Base-by-base conservation (phyloP, 2,888 invertebrate species). In the Calephelis perditalis region DNA sequence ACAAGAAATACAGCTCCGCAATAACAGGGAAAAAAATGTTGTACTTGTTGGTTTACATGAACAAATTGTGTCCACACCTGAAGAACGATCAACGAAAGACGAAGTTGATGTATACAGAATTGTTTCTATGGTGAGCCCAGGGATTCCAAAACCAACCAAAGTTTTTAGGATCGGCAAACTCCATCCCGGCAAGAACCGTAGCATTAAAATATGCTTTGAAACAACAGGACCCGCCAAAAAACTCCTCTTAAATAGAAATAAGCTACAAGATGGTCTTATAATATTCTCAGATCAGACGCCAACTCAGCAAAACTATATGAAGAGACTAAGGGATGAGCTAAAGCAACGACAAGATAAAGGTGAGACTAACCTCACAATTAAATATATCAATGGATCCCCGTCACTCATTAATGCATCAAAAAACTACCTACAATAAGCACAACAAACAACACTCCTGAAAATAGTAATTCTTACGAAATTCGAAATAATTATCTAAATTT, bases 231-330 rank as follows among this genome's bases (percentile, higher is more conserved):
- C 60, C 0, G 62, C 59, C 0, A 61, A 62, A 49, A 3, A 15
- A 7, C 46, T 67, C n/a, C 44, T 67, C 9, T 61, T 59, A 7
- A 63, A 60, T 43, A 63, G 56, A 57, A 36, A 57, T 10, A 56
- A 56, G 35, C 26, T 57, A 5, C 56, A 40, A 2, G 26, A 35
- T 8, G 36, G 60, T n/a, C 12, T 26, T 9, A 61, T 63, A 35
- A 63, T 56, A 37, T 60, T 67, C n/a, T 68, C 65, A 1, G 67
- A 69, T 40, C 65, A 66, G 57, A 69, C 67, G 4, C 67, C 65
- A 1, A 49, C 57, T 9, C 66, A 69, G 55, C 62, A 57, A 62
- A 63, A 55, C n/a, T 58, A 59, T 12, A 40, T 67, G n/a, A 45
- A 62, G 43, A 57, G 57, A 8, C n/a, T 67, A 2, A 65, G 57